Conservation (phyloP, 2,888 invertebrate species). For the Zaprionus bogoriensis region DNA sequence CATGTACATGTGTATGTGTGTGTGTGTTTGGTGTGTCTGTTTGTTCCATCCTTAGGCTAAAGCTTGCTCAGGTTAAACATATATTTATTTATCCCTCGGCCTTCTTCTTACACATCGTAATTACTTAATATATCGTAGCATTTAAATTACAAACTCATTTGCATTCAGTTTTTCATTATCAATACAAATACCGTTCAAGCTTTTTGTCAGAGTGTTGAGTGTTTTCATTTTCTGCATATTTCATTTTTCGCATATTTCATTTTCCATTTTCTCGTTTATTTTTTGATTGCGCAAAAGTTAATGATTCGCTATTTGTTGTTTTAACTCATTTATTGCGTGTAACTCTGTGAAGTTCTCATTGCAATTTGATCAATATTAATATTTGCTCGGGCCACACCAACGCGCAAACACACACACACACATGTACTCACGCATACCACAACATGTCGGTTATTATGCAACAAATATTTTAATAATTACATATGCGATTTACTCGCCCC, state of each 20-base stretch:
- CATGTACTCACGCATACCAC: too few species aligned
- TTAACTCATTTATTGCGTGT: conserved; percentile 12
- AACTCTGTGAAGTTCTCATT: conserved; percentile 29
- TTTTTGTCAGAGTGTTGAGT: conserved; percentile 16
- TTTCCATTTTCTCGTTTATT: not conserved
- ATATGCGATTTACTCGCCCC: conserved; percentile 11
- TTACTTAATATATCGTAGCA: conserved; percentile 59
- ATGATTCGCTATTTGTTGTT: conserved; percentile 11
- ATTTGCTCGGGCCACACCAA: conserved; percentile 40
- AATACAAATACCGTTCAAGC: conserved; percentile 46
- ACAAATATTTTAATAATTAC: conserved; percentile 12
- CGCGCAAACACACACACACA: conserved; percentile 2
- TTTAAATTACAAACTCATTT: conserved; percentile 69
- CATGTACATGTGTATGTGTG: conserved; percentile 23
- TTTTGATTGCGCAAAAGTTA: conserved; percentile 19
- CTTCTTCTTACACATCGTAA: conserved; percentile 37
- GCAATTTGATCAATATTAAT: conserved; percentile 43
- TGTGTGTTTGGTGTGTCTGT: conserved; percentile 18
- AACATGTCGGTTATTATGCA: too few species aligned
- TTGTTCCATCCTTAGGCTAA: conserved; percentile 42
- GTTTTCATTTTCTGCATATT: not conserved
- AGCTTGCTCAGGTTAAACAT: conserved; percentile 35
- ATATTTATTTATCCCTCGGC: conserved; percentile 7
- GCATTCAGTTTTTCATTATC: conserved; percentile 16
- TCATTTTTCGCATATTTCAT: not conserved